A percentile compares a stretch with the other conserved stretches of the same genome.
Conservation (phyloP, 2,797 vertebrate genomes). For the Lacerta viridis region DNA sequence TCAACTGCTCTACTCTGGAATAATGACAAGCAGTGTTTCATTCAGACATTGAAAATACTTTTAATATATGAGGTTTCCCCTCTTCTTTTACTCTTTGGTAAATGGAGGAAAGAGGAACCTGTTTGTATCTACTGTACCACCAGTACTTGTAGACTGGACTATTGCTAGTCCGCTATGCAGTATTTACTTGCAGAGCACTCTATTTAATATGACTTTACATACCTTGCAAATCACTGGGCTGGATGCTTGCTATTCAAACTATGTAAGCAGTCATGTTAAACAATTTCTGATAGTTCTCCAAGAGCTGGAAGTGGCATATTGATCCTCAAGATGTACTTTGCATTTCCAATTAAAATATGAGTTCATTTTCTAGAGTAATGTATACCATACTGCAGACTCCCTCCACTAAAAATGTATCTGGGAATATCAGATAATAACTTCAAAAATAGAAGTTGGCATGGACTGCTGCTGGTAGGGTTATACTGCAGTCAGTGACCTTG, state of each 20-base stretch:
- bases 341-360: neutral
- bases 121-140: neutral
- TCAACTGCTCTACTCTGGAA: neutral
- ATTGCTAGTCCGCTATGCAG: neutral
- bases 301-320: neutral
- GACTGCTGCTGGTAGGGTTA: neutral
- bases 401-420: neutral
- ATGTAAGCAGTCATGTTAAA: neutral
- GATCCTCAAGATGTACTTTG: neutral
- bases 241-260: neutral
- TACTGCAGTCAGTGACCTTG: neutral
- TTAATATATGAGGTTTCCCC: neutral
- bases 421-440: neutral
- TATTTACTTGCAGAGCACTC: neutral
- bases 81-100: neutral
- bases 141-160: conserved; percentile 25
- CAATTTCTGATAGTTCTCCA: neutral
- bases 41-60: neutral
- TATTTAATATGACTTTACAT: conserved; percentile 1
- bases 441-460: too few relatives aligned
- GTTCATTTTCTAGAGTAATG: neutral
- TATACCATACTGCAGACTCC: neutral
- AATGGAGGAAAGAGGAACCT: neutral
- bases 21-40: neutral
- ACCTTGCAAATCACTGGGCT: conserved; percentile 27